Evolutionary conservation across 2,797 vertebrate genomes (phyloP), one percentile per base, ranked within the genome.

Genomic region (Lindbergichthys nudifrons): DNA sequence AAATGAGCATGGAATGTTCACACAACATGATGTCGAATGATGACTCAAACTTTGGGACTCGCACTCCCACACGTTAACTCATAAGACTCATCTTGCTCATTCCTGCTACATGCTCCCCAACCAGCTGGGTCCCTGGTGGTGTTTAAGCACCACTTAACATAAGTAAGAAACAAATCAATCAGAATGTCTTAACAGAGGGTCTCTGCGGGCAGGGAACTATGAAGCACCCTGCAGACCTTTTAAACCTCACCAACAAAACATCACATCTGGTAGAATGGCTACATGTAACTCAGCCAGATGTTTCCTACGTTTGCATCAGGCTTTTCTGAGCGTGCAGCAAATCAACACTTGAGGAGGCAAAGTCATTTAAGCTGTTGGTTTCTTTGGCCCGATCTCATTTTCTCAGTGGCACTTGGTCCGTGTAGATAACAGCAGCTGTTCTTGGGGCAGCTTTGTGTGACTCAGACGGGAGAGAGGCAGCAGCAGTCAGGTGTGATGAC

Each of bases 101-200:
- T 65, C 32, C 46, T 70, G 56, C 62, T 80, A 46, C 66, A 69
- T 74, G 50, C 52, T 86, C 77, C 82, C 56, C 45, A 75, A 48
- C 51, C 60, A 70, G 62, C n/a, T 36, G 65, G 63, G 56, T 77
- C 74, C 46, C 72, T 65, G 48, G 77, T 57, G 58, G 66, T 51
- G 61, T 71, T 82, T 84, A 77, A 84, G 70, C 79, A 71, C 51
- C 62, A 69, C 82, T 89, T 82, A 87, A 59, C 72, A 60, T 56
- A 66, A 77, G 67, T 70, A 64, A 75, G 54, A 73, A 66, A n/a
- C 58, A 70, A 75, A 59, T 75, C 64, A 36, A 72, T 87, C 80
- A 59, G 30, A 62, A 26, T 18, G 60, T 48, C 39, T 67, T 68
- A 21, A 46, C 30, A 19, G 43, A 48, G 26, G 12, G 58, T 57